Percentiles rank a stretch among this genome's conserved stretches.
Conservation (phyloP, 2,113 vertebrate species). For the Pterocles gutturalis region DNA sequence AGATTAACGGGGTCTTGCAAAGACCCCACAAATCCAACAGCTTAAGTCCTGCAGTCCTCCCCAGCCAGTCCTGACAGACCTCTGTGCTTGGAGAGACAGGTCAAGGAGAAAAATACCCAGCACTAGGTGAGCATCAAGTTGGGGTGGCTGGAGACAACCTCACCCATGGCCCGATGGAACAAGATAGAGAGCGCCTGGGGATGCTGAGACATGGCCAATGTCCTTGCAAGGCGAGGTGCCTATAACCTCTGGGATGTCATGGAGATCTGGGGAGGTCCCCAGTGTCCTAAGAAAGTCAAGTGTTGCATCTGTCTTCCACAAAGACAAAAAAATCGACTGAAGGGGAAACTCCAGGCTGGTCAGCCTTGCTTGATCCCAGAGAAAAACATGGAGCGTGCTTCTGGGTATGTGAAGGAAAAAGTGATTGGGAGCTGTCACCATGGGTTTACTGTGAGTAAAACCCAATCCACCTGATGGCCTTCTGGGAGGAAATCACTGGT, state of each 20-base stretch:
- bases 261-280: background rate
- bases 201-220: background rate
- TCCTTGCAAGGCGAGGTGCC: background rate
- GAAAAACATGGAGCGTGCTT: background rate
- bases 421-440: background rate
- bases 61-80: background rate
- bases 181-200: background rate
- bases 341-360: background rate
- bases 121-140: background rate
- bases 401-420: background rate
- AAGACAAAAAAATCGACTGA: no score
- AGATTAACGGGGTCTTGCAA: background rate
- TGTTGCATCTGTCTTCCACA: accelerated
- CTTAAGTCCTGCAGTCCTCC: background rate
- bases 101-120: background rate
- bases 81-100: background rate
- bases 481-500: background rate
- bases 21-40: background rate
- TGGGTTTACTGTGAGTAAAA: background rate
- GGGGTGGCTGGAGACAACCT: background rate
- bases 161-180: accelerated
- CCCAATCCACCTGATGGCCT: background rate
- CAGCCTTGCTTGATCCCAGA: background rate
- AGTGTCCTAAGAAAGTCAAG: background rate
- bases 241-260: background rate